Percentiles rank a stretch among this genome's conserved stretches.
Conservation (phyloP, 2,797 vertebrate species). For the Synanceia verrucosa region DNA sequence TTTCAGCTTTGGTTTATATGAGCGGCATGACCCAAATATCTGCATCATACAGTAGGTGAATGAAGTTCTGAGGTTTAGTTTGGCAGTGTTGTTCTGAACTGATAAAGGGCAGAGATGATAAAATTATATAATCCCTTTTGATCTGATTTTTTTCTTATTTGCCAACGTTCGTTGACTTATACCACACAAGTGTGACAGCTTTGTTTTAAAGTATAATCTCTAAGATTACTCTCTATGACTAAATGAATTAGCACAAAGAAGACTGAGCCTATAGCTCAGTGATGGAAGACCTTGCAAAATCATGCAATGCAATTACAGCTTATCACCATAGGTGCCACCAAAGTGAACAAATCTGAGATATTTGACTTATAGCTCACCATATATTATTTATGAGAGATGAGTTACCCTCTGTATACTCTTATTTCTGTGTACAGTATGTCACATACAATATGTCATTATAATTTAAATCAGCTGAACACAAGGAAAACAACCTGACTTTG, state of each 20-base stretch:
- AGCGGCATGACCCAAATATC: background rate
- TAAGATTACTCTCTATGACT: background rate
- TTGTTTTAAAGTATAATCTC: background rate
- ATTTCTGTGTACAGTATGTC: background rate
- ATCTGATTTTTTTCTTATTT: background rate
- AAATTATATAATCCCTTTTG: background rate
- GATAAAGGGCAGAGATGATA: background rate
- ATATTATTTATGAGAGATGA: background rate
- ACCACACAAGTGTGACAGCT: background rate
- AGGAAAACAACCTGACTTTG: background rate
- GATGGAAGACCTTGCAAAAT: background rate
- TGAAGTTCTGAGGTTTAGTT: background rate
- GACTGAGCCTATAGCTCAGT: background rate
- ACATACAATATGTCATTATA: background rate
- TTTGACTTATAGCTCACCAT: background rate
- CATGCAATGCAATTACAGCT: background rate
- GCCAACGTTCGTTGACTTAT: background rate
- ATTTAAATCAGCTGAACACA: background rate
- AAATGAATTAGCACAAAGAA: background rate
- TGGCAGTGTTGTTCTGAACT: background rate
- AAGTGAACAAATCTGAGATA: background rate
- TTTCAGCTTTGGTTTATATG: background rate
- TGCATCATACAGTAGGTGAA: too few relatives aligned
- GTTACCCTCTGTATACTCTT: background rate
- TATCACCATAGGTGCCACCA: background rate